Conservation (phyloP, 64 coral and sea anemone genomes). For the Dendronephthya gigantea region DNA sequence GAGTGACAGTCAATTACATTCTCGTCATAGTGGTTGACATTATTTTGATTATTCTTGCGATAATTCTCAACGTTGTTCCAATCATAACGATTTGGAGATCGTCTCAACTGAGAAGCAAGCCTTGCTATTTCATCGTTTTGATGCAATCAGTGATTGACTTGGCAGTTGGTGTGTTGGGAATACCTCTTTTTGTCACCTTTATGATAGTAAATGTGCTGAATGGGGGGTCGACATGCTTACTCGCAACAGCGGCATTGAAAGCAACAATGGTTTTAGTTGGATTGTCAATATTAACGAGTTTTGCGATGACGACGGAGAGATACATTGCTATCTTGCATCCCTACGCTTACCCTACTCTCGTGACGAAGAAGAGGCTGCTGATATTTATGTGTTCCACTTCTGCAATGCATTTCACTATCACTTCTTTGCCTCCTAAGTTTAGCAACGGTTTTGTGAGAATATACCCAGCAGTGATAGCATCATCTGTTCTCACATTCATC, state of each 20-base stretch:
- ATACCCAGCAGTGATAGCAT: not conserved
- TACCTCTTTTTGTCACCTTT: conserved; percentile 7
- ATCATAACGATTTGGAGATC: too few species aligned
- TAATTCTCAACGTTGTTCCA: too few species aligned
- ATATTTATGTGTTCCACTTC: conserved; percentile 1
- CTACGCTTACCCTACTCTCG: too few species aligned
- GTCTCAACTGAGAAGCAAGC: too few species aligned
- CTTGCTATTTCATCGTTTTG: too few species aligned
- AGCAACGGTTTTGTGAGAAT: not conserved
- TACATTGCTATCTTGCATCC: conserved; percentile 31
- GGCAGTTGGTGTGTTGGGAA: conserved; percentile 11
- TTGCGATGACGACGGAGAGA: conserved; percentile 18
- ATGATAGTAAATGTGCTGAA: not conserved
- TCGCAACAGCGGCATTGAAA: not conserved
- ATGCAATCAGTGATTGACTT: conserved; percentile 32
- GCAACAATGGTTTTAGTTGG: conserved; percentile 1
- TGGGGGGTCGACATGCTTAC: not conserved
- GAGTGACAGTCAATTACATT: too few species aligned
- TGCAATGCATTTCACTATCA: not conserved
- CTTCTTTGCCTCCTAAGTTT: not conserved
- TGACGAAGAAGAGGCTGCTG: conserved; percentile 14
- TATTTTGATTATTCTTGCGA: too few species aligned
- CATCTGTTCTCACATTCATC: not conserved
- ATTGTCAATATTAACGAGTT: conserved; percentile 9
- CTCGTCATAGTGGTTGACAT: too few species aligned